Percentiles rank a stretch among this genome's conserved stretches.
Evolutionary conservation across 2,888 invertebrate genomes (phyloP).

Genomic region (Elmis aenea): DNA sequence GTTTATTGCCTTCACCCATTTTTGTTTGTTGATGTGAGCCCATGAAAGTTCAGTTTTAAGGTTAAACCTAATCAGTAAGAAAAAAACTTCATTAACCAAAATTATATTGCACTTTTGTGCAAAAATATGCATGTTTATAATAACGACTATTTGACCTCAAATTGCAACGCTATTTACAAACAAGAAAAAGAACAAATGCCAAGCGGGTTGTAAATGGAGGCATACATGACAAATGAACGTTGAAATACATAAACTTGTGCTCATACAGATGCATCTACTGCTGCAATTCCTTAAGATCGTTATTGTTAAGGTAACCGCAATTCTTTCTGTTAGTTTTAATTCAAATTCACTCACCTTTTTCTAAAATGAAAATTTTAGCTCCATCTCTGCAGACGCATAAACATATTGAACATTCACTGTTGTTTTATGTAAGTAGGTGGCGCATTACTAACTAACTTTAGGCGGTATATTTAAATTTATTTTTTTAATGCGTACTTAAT

Average conservation of each 20-base stretch:
- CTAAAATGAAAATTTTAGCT: constrained; percentile 44
- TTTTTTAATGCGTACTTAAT: too few species aligned
- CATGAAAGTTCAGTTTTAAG: constrained; percentile 53
- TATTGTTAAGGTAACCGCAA: too few species aligned
- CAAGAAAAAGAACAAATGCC: constrained; percentile 11
- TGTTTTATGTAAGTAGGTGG: constrained; percentile 30
- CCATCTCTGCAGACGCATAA: constrained; percentile 45
- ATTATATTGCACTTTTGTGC: too few species aligned
- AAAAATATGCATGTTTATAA: too few species aligned
- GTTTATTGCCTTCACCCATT: constrained; percentile 56
- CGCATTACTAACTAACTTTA: constrained; percentile 10
- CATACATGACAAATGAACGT: too few species aligned
- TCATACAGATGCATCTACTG: too few species aligned
- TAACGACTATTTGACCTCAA: too few species aligned
- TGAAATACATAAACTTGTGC: too few species aligned
- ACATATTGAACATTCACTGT: constrained; percentile 38
- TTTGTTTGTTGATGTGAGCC: constrained; percentile 24
- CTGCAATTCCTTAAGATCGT: too few species aligned
- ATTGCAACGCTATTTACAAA: not conserved
- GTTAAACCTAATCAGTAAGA: constrained; percentile 10
- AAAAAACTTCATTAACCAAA: not conserved
- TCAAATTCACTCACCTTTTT: constrained; percentile 46
- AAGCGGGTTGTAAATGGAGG: constrained; percentile 14
- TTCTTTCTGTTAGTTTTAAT: constrained; percentile 37
- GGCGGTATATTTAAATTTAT: not conserved